Evolutionary conservation across 2,113 vertebrate genomes (phyloP).

Genomic region (Aplodontia rufa): DNA sequence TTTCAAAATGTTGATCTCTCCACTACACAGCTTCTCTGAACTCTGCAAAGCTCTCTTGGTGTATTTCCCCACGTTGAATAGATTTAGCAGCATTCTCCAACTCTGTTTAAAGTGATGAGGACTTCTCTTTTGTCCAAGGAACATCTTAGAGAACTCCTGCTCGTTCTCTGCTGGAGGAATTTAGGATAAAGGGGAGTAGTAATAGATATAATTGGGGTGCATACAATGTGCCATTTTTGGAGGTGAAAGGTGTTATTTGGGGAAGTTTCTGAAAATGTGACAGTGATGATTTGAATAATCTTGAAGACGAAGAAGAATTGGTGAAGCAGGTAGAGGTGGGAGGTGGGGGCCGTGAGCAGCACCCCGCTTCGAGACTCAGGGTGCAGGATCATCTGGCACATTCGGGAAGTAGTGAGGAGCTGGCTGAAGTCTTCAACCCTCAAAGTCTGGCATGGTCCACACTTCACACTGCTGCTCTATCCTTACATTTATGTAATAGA

Average conservation of each 20-base stretch:
- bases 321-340: background rate
- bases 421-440: too few species aligned
- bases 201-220: background rate
- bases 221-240: accelerated
- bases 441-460: too few species aligned
- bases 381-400: accelerated
- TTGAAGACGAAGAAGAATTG: background rate
- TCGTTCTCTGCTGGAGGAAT: background rate
- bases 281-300: too few species aligned
- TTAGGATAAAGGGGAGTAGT: background rate
- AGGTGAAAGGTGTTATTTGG: background rate
- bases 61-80: background rate
- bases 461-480: background rate
- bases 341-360: background rate
- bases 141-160: background rate
- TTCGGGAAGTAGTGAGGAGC: background rate
- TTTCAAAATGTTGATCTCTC: background rate
- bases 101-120: background rate
- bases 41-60: background rate
- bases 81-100: background rate
- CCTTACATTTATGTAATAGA: background rate
- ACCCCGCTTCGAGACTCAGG: too few species aligned
- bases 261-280: too few species aligned
- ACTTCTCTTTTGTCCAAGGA: background rate
- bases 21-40: background rate